Base-by-base conservation (phyloP, 2,888 invertebrate genomes). In the Caenorhabditis sp. region DNA sequence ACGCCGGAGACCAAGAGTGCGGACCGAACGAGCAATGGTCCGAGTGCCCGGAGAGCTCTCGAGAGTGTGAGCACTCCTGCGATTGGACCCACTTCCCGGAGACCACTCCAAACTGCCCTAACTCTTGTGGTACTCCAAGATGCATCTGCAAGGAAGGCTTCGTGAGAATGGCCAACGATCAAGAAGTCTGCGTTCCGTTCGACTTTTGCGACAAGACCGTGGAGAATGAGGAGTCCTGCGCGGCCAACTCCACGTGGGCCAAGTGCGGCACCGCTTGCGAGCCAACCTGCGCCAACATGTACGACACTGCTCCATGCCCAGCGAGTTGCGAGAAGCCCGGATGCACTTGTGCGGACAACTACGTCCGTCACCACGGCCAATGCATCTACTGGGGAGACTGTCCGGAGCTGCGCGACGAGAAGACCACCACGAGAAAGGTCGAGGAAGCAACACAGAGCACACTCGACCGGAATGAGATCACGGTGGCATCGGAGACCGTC, bases 341-440 rank as follows among this genome's bases (percentile, higher is more conserved):
- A n/a, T 91, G 91, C 79, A 91, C 90, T 14, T 91, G 91, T 73
- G 88, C 88, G 8, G 91, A 91, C 59, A 91, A 91, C 80, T 90
- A 90, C 74, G 91, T 91, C 10, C 76, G 91, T 22, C 86, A 87
- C 66, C 79, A 90, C 63, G 90, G 90, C 28, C 31, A 87, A 49
- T 91, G 91, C 82, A 88, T 91, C 66, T 88, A 87, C 54, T 91
- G 91, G 91, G 88, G 87, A 31, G 88, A 91, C 49, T 91, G 91
- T 80, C 91, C 91, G 41, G 88, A 90, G 31, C 14, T 77, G 12
- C 69, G 31, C 10, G 80, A 80, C 6, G 69, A 73, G 22, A 80
- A 74, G 61, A 49, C 58, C 6, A 80, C 59, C 2, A 74, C 66
- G 4, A 26, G 26, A 5, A 58, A 35, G 31, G 3, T 49, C 5